These are phyloP conservation scores for Pavo muticus DNA, from an alignment of 2,113 vertebrate species.

Conservation along the genomic window DNA sequence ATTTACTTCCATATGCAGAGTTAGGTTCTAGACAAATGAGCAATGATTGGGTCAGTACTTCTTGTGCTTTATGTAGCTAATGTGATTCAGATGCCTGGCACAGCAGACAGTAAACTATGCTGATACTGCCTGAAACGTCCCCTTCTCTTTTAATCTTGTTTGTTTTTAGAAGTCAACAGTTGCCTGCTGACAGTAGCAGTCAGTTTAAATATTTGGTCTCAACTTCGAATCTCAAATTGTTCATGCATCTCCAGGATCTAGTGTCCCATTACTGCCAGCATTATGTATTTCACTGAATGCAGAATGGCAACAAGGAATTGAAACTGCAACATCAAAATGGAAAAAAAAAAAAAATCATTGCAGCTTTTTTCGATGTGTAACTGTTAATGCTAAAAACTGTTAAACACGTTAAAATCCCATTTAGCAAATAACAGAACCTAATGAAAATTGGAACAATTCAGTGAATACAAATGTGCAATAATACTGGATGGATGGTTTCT, in stretches of 20 bases:
- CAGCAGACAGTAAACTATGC: slow-evolving; percentile 37
- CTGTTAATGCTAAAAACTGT: slow-evolving; percentile 76
- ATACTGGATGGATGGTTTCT: slow-evolving; percentile 60
- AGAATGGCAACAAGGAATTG: slow-evolving; percentile 63
- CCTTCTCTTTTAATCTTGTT: slow-evolving; percentile 68
- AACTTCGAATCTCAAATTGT: slow-evolving; percentile 54
- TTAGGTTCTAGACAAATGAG: slow-evolving; percentile 25
- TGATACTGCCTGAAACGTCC: slow-evolving; percentile 50
- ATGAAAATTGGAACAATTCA: slow-evolving; percentile 75
- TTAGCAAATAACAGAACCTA: slow-evolving; percentile 79
- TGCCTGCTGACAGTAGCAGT: slow-evolving; percentile 56
- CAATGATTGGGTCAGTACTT: slow-evolving; percentile 15
- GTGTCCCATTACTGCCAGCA: slow-evolving; percentile 62
- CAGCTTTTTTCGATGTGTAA: slow-evolving; percentile 69
- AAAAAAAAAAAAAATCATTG: slow-evolving; percentile 39
- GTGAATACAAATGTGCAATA: slow-evolving; percentile 77
- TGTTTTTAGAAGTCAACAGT: slow-evolving; percentile 66
- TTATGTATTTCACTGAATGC: slow-evolving; percentile 76
- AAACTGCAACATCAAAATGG: slow-evolving; percentile 65
- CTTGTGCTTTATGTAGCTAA: not conserved
- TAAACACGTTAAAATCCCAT: slow-evolving; percentile 83
- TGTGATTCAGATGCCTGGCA: slow-evolving; percentile 43
- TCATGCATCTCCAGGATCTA: slow-evolving; percentile 57
- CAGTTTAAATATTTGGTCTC: slow-evolving; percentile 71
- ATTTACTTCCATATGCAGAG: not conserved